Evolutionary conservation across 2,113 vertebrate genomes (phyloP), one percentile per base, ranked within the genome.

Genomic region (Monarcha castaneiventris): DNA sequence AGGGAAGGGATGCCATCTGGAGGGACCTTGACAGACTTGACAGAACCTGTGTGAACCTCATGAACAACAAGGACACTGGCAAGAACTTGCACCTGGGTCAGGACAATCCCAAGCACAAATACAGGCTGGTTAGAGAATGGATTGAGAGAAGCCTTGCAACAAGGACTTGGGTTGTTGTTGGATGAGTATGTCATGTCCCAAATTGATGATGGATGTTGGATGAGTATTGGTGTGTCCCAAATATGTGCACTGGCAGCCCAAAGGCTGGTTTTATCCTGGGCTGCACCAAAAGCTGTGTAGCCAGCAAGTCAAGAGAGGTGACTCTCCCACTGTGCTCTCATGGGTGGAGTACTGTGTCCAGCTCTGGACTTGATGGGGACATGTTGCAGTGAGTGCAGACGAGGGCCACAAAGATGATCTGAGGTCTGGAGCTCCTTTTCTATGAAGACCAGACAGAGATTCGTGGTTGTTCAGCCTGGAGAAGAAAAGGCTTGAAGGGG

Each of bases 11-110:
- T 46, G 33, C 7, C 17, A 14, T 37, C 22, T 20, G 11, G 27
- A 46, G 22, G 11, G 9, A 27, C 39, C 49, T 27, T 37, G 27
- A 37, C 27, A 63, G 33, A 17, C 12, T 48, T 48, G 51, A n/a
- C 58, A 23, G 43, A 19, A 7, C 16, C 15, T 29, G 8, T 56
- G 19, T 37, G 18, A 74, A 64, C 11, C 9, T 55, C 41, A 48
- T 33, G 49, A 74, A 22, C 27, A 35, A 8, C 39, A 46, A 39
- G 23, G 30, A 22, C 29, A 18, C 16, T 39, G 33, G 2, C 30
- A 56, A 48, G 19, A 17, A n/a, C 15, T n/a, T 35, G 25, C 32
- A 32, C 32, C 16, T 5, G 6, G n/a, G 15, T 19, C 0, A 0
- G 49, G 41, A 10, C 23, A 48, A 29, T 19, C 29, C 29, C 29